Percentiles rank a stretch among this genome's conserved stretches.
These are phyloP conservation scores for Montipora capitata DNA, from an alignment of 92 coral and sea anemone genomes.

Conservation along the genomic window DNA sequence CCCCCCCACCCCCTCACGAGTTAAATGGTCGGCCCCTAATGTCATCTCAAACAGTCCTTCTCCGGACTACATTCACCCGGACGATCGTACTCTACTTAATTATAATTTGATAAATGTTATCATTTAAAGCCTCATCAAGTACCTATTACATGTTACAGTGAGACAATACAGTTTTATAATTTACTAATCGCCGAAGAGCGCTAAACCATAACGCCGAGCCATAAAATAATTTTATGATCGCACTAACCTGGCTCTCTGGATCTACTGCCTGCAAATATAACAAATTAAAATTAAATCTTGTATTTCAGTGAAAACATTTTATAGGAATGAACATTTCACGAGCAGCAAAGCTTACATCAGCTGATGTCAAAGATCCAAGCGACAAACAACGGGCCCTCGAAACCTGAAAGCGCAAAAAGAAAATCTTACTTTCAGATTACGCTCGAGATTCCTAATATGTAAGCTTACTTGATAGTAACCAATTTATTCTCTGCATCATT, in stretches of 20 bases:
- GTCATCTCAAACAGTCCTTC: no score
- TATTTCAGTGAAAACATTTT: neutral
- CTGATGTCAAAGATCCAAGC: constrained; percentile 19
- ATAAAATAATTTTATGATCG: neutral
- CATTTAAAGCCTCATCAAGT: no score
- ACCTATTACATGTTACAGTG: neutral
- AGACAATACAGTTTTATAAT: no score
- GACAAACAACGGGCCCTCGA: constrained; percentile 15
- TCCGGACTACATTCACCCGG: no score
- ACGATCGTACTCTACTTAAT: no score
- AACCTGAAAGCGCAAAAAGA: constrained; percentile 12
- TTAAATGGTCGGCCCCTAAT: no score
- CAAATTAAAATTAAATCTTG: neutral
- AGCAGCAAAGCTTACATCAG: constrained; percentile 27
- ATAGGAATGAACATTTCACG: neutral
- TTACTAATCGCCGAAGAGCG: neutral
- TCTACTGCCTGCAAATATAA: neutral
- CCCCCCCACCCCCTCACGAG: no score
- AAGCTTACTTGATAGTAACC: no score
- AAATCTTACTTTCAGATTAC: no score
- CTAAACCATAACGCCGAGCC: neutral
- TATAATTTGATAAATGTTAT: no score
- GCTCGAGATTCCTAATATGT: no score
- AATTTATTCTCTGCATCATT: neutral
- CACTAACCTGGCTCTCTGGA: constrained; percentile 18